Evolutionary conservation across 2,888 invertebrate genomes (phyloP).

Genomic region (Himalopsyche kuldschensis): DNA sequence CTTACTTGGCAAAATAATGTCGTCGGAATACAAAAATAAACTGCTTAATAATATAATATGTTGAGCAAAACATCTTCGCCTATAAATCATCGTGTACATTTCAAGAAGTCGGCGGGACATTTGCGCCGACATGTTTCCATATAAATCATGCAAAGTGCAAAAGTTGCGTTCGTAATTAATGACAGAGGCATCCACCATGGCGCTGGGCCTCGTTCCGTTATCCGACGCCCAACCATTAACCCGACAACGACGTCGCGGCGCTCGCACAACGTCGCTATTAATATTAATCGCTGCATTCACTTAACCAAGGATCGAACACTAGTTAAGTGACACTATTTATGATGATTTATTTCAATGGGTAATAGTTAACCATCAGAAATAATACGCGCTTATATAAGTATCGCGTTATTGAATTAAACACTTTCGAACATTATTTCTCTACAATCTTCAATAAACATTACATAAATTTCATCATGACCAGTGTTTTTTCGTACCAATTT

Average conservation of each 20-base stretch:
- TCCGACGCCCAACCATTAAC: background rate
- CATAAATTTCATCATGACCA: no score
- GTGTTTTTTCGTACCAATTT: no score
- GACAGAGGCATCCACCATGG: conserved; percentile 8
- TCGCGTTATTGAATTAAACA: no score
- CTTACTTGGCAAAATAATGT: background rate
- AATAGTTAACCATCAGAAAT: no score
- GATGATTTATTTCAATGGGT: no score
- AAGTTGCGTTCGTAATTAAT: conserved; percentile 31
- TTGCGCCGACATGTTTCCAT: conserved; percentile 9
- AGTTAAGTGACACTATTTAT: no score
- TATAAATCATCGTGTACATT: background rate
- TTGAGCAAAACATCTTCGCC: background rate
- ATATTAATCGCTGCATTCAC: no score
- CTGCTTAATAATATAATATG: background rate
- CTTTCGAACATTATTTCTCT: no score
- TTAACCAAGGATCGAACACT: no score
- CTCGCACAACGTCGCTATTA: background rate
- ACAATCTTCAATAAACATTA: no score
- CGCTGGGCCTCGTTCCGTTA: background rate
- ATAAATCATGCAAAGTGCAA: conserved; percentile 33
- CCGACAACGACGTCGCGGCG: background rate
- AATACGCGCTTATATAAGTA: no score
- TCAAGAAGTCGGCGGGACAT: conserved; percentile 4
- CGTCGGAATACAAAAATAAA: background rate